Base-by-base conservation (phyloP, 1,140 invertebrate genomes). In the Lepidurus packardi region DNA sequence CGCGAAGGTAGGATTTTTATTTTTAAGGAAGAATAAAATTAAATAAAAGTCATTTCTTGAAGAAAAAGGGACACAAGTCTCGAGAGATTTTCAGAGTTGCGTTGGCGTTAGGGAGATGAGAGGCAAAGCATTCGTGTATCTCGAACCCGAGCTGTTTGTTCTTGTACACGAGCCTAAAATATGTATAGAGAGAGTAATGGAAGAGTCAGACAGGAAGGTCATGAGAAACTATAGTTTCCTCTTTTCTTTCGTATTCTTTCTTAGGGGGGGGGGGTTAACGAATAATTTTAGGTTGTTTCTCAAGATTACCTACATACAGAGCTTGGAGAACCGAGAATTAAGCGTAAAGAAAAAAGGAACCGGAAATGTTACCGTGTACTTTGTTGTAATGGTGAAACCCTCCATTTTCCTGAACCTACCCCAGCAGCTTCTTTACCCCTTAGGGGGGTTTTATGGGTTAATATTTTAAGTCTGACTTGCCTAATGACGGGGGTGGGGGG, bases 401-500 rank as follows among this genome's bases (percentile, higher is more conserved):
- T 34, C 34, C 34, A 34, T 34, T 34, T 34, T 2, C 34, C 34
- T 34, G 34, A 34, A 34, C 34, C 34, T 34, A 2, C 34, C 2
- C 34, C 34, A 34, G 34, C 3, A 34, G 34, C 34, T 34, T 34
- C 34, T 34, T 34, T 34, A 34, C 34, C 34, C 34, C 34, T 34
- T 34, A 34, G 21, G 53, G 21, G 53, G 53, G 53, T 65, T 65
- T 65, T 65, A 65, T 65, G n/a, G 53, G 16, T 21, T 65, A 65
- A 65, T 65, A 65, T 65, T 65, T 65, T 65, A 65, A 65, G 53
- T 65, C 53, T 65, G 53, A 65, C 53, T 65, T 65, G 16, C 53
- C 53, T 65, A 65, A 65, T 65, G 53, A 65, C 34, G 34, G 34
- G 25, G 34, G 34, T 34, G 34, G 3, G 25, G 25, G 2, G 25